A percentile compares a stretch with the other conserved stretches of the same genome.
phyloP scores from a whole-genome alignment of 2,888 invertebrate genomes.

The Drosophila demipolita region DNA sequence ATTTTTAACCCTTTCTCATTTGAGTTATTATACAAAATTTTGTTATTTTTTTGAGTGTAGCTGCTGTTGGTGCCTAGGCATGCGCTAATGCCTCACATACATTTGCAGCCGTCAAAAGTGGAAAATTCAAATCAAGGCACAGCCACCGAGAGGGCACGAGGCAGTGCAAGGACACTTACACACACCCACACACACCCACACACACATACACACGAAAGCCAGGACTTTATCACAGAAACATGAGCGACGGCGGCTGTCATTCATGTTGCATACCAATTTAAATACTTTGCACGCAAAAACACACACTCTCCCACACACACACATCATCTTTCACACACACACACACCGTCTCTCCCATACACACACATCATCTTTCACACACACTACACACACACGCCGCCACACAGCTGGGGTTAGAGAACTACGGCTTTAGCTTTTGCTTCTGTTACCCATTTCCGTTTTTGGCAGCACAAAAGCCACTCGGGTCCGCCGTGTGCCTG shows the following conservation, averaged over 20 bases:
- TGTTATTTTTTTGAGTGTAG: background rate
- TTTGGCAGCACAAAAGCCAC: constrained; percentile 77
- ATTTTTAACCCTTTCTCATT: background rate
- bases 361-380: constrained; percentile 29
- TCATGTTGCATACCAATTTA: constrained; percentile 81
- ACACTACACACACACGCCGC: constrained; percentile 31
- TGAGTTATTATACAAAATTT: background rate
- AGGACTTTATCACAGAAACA: constrained; percentile 67
- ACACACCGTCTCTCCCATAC: too few relatives aligned
- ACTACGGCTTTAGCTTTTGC: constrained; percentile 43
- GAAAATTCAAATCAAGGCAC: constrained; percentile 72
- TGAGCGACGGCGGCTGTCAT: constrained; percentile 74
- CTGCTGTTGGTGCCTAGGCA: constrained; percentile 38
- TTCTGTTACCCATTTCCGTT: constrained; percentile 80
- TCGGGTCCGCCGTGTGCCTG: constrained; percentile 66
- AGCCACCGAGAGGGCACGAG: constrained; percentile 11
- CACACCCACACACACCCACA: constrained; percentile 11
- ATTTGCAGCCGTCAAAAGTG: constrained; percentile 71
- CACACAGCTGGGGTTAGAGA: constrained; percentile 6
- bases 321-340: background rate
- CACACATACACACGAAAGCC: constrained; percentile 20
- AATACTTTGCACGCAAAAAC: constrained; percentile 66
- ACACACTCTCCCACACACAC: constrained; percentile 2
- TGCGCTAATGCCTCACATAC: constrained; percentile 74
- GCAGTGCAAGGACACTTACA: constrained; percentile 46